These are phyloP conservation scores for Bos javanicus DNA, from an alignment of 2,113 vertebrate species.

Conservation along the genomic window DNA sequence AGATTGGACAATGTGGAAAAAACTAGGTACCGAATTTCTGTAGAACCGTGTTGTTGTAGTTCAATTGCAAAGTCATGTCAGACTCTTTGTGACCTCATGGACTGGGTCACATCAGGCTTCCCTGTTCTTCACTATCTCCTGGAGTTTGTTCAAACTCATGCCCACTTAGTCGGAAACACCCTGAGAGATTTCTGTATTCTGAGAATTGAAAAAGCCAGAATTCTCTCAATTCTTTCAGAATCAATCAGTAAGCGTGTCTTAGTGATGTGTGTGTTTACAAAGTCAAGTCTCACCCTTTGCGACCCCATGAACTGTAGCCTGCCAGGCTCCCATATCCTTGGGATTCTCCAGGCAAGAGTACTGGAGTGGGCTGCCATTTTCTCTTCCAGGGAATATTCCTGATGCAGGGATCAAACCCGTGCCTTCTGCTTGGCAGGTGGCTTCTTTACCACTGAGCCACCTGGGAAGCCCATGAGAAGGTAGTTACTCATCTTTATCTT, in stretches of 20 bases:
- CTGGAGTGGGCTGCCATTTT: not conserved
- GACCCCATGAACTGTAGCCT: not conserved
- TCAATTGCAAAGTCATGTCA: too few relatives aligned
- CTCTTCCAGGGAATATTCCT: not conserved
- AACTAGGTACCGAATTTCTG: too few relatives aligned
- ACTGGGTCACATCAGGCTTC: too few relatives aligned
- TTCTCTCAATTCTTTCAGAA: not conserved
- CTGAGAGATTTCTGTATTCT: not conserved
- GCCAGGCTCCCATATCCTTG: not conserved
- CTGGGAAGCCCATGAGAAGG: not conserved
- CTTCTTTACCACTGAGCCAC: not conserved
- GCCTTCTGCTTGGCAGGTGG: not conserved
- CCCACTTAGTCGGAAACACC: not conserved
- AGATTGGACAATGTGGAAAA: too few relatives aligned
- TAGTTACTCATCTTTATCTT: not conserved
- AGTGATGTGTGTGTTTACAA: not conserved
- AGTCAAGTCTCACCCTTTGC: not conserved
- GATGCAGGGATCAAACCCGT: accelerated
- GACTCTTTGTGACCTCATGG: too few relatives aligned
- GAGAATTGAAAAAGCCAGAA: not conserved
- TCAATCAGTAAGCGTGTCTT: not conserved
- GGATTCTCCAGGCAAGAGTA: not conserved
- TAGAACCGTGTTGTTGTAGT: too few relatives aligned
- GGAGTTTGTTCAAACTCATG: not conserved
- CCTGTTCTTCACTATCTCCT: too few relatives aligned